Percentiles rank a stretch among this genome's conserved stretches.
phyloP scores from a whole-genome alignment of 2,888 invertebrate genomes.

The Orthosia incerta region DNA sequence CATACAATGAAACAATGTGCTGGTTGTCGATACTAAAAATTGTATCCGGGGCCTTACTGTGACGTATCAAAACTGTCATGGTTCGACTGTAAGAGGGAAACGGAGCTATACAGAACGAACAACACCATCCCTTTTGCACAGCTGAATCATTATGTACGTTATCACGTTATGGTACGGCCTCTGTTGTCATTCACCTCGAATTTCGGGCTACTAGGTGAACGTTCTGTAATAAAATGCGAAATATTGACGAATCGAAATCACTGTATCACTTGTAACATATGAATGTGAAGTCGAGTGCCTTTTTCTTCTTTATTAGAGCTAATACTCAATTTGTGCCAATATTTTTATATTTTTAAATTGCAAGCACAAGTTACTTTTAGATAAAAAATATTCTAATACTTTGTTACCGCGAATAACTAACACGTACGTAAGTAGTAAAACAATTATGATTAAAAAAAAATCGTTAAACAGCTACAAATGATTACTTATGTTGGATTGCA shows the following conservation, averaged over 20 bases:
- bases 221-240: background rate
- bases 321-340: conserved; percentile 87
- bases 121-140: too few species aligned
- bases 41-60: too few species aligned
- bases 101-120: too few species aligned
- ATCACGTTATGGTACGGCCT: too few species aligned
- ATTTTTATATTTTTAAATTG: conserved; percentile 71
- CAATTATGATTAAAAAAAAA: conserved; percentile 7
- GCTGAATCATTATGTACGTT: too few species aligned
- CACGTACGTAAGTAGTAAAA: conserved; percentile 9
- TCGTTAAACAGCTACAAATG: background rate
- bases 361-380: conserved; percentile 68
- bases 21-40: conserved; percentile 18
- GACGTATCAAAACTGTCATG: too few species aligned
- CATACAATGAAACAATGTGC: background rate
- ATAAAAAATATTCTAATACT: conserved; percentile 48
- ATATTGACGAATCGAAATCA: background rate
- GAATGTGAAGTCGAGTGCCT: conserved; percentile 71
- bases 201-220: conserved; percentile 23
- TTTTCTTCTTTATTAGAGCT: conserved; percentile 72
- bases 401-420: conserved; percentile 52
- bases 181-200: conserved; percentile 8
- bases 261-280: conserved; percentile 49
- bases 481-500: background rate
- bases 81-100: too few species aligned